These are phyloP conservation scores for Patella vulgata DNA, from an alignment of 1,140 invertebrate species.

Conservation along the genomic window DNA sequence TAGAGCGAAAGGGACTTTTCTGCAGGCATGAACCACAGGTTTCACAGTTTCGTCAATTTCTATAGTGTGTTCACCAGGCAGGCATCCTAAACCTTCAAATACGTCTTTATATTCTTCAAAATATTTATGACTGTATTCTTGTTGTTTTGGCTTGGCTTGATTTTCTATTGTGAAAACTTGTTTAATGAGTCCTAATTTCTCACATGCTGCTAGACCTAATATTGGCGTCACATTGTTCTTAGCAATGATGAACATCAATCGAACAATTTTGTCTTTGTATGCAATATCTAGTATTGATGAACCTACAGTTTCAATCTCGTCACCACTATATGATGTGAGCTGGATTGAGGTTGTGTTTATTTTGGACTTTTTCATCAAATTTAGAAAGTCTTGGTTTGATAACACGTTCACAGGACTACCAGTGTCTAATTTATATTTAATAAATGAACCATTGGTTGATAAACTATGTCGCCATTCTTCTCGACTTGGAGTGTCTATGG, in stretches of 20 bases:
- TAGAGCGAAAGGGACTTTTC: slow-evolving; percentile 40
- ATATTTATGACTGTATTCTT: neutral
- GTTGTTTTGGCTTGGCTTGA: too few species aligned
- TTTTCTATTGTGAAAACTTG: too few species aligned
- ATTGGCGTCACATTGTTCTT: too few species aligned
- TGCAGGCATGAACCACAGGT: slow-evolving; percentile 29
- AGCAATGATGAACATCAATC: neutral
- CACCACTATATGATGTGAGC: neutral
- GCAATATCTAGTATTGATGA: too few species aligned
- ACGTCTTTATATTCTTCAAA: neutral
- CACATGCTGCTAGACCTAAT: neutral
- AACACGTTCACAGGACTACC: slow-evolving; percentile 25
- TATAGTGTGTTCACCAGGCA: slow-evolving; percentile 2
- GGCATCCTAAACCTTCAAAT: neutral
- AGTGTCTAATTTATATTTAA: slow-evolving; percentile 4
- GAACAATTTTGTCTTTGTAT: slow-evolving; percentile 2
- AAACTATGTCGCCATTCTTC: slow-evolving; percentile 30
- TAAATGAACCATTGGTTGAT: slow-evolving; percentile 21
- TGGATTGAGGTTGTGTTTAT: neutral
- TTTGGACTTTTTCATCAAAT: too few species aligned
- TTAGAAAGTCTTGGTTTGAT: too few species aligned
- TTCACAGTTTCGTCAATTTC: slow-evolving; percentile 5
- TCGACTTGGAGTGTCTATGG: too few species aligned
- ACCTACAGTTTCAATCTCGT: too few species aligned
- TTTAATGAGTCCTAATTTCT: slow-evolving; percentile 13